phyloP scores from a whole-genome alignment of 2,888 invertebrate species.

The Opisthograptis luteolata region DNA sequence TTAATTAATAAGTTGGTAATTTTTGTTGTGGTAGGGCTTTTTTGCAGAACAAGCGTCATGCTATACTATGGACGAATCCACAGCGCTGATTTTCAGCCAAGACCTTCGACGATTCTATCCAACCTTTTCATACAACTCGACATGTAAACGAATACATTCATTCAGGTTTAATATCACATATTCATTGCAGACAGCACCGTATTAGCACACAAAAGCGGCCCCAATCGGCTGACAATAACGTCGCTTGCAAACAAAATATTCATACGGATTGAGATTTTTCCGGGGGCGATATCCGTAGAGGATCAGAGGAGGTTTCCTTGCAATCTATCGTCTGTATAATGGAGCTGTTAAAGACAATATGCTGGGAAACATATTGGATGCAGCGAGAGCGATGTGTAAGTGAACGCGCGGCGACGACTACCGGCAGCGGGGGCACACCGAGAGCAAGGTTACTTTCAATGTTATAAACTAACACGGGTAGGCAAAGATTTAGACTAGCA shows the following conservation, averaged over 20 bases:
- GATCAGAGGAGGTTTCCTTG: slow-evolving; percentile 41
- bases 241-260: slow-evolving; percentile 63
- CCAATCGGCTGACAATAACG: slow-evolving; percentile 21
- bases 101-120: too few relatives aligned
- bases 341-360: slow-evolving; percentile 84
- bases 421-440: slow-evolving; percentile 40
- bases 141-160: not conserved
- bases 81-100: too few relatives aligned
- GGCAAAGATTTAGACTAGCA: too few relatives aligned
- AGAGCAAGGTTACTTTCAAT: too few relatives aligned
- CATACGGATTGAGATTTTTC: slow-evolving; percentile 58
- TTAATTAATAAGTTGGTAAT: too few relatives aligned
- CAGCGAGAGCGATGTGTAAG: slow-evolving; percentile 81
- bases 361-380: slow-evolving; percentile 82
- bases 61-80: too few relatives aligned
- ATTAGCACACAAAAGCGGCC: slow-evolving; percentile 12
- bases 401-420: slow-evolving; percentile 68
- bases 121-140: too few relatives aligned
- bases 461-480: too few relatives aligned
- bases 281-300: slow-evolving; percentile 44
- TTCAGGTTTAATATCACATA: slow-evolving; percentile 4
- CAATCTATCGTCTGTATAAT: slow-evolving; percentile 75
- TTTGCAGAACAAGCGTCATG: too few relatives aligned
- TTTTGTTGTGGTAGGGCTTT: too few relatives aligned
- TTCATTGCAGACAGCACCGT: not conserved